Base-by-base conservation (phyloP, 2,113 vertebrate genomes). In the Eonycteris spelaea region DNA sequence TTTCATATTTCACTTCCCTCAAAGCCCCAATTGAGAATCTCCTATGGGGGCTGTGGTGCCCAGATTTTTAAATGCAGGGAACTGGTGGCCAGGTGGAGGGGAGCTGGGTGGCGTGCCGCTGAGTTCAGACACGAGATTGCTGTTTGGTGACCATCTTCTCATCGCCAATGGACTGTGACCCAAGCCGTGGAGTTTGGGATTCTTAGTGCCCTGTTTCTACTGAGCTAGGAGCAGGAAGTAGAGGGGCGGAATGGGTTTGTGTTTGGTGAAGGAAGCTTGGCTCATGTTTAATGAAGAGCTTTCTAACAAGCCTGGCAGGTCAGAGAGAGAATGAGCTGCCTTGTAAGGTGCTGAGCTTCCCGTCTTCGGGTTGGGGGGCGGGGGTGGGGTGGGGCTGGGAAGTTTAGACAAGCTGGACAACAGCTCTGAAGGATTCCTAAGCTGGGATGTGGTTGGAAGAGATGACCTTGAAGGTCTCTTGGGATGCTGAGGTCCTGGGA, bases 401-500 rank as follows among this genome's bases (percentile, higher is more conserved):
- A 40, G 67, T 67, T 92, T 12, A 28, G 75, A 77, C n/a, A 57
- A 79, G 53, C 94, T 55, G 82, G 59, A 94, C 48, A 45, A 63
- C 61, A 67, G 90, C 85, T 65, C 95, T 67, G 82, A 93, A 90
- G 91, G 93, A 96, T 96, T 92, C 90, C 94, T 89, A 82, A 53
- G 88, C n/a, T 74, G 97, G 88, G 88, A 82, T 97, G 96, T 94
- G 96, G 94, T 97, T 84, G 85, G 74, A 94, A 51, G 78, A 26
- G 55, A 43, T 91, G 97, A 97, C 93, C 93, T 96, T 85, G 93
- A 80, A 48, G 70, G 93, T 97, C 97, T 91, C 97, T 80, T 80
- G 97, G 95, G 97, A 97, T 68, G 40, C 71, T 24, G 91, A 97
- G 97, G 97, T 92, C 97, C 97, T 97, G 96, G 97, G 97, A 98